phyloP scores from a whole-genome alignment of 2,888 invertebrate species.

The Cheilosia soror region DNA sequence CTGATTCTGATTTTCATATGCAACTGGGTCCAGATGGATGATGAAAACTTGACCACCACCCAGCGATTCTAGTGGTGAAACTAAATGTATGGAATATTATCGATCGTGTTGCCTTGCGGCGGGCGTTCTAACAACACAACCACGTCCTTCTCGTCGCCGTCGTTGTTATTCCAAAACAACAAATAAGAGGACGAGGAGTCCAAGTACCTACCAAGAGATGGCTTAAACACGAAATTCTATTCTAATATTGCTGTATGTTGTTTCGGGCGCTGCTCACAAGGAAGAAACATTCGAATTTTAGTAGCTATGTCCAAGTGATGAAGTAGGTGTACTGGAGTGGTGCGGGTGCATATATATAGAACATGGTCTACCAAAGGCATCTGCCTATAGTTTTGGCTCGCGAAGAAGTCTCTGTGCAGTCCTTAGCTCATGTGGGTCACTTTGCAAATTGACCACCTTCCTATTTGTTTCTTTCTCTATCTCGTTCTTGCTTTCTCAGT shows the following conservation, averaged over 20 bases:
- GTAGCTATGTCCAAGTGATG: slow-evolving; percentile 43
- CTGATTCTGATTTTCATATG: slow-evolving; percentile 75
- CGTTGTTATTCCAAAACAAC: slow-evolving; percentile 52
- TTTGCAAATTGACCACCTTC: slow-evolving; percentile 65
- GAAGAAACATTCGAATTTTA: slow-evolving; percentile 65
- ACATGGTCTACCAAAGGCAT: slow-evolving; percentile 52
- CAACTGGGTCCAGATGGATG: slow-evolving; percentile 77
- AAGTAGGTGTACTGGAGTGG: slow-evolving; percentile 39
- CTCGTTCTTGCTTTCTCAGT: slow-evolving; percentile 57
- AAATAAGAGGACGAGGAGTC: slow-evolving; percentile 74
- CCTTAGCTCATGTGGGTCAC: slow-evolving; percentile 67
- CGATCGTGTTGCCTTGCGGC: slow-evolving; percentile 82
- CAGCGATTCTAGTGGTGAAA: slow-evolving; percentile 74
- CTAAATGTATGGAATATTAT: slow-evolving; percentile 83
- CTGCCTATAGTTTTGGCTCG: slow-evolving; percentile 48
- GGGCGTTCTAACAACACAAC: slow-evolving; percentile 62
- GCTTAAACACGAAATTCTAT: slow-evolving; percentile 70
- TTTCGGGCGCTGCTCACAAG: slow-evolving; percentile 55
- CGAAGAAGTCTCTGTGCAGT: slow-evolving; percentile 57
- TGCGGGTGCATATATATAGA: slow-evolving; percentile 42
- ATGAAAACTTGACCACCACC: slow-evolving; percentile 76
- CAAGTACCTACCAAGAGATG: slow-evolving; percentile 64
- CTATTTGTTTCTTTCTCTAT: slow-evolving; percentile 27
- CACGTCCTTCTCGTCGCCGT: slow-evolving; percentile 39
- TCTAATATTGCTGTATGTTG: slow-evolving; percentile 66